Evolutionary conservation across 2,797 vertebrate species (phyloP).

Genomic region (Taeniopygia guttata): DNA sequence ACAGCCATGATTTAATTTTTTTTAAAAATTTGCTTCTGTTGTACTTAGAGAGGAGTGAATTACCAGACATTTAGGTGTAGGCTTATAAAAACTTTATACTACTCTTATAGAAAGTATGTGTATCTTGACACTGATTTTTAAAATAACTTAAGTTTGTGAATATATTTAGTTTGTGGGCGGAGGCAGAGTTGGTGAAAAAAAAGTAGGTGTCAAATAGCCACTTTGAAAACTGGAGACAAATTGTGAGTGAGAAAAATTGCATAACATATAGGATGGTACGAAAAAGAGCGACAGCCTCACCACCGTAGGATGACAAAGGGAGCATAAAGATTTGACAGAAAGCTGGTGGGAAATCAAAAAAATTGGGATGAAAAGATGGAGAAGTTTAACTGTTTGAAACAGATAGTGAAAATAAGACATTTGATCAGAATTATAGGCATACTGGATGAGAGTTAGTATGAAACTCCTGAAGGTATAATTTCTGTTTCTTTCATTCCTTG

Average conservation of each 20-base stretch:
- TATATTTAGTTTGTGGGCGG: not conserved
- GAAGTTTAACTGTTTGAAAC: not conserved
- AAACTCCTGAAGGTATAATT: not conserved
- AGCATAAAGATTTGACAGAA: not conserved
- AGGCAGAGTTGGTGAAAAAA: not conserved
- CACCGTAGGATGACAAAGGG: not conserved
- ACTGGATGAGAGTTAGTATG: not conserved
- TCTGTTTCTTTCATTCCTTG: not conserved
- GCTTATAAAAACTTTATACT: not conserved
- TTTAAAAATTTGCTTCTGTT: not conserved
- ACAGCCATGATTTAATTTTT: not conserved
- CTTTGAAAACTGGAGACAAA: not conserved
- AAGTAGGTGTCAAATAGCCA: not conserved
- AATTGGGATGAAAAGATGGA: not conserved
- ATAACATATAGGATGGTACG: rapidly evolving
- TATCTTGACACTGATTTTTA: not conserved
- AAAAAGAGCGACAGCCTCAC: not conserved
- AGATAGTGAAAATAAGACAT: not conserved
- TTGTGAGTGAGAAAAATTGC: not conserved
- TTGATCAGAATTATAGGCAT: not conserved
- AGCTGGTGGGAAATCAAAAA: not conserved
- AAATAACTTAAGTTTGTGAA: not conserved
- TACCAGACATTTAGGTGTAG: not conserved
- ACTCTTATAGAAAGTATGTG: not conserved
- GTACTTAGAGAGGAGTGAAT: not conserved